Conservation (phyloP, 2,888 invertebrate genomes). For the Anodontia alba region DNA sequence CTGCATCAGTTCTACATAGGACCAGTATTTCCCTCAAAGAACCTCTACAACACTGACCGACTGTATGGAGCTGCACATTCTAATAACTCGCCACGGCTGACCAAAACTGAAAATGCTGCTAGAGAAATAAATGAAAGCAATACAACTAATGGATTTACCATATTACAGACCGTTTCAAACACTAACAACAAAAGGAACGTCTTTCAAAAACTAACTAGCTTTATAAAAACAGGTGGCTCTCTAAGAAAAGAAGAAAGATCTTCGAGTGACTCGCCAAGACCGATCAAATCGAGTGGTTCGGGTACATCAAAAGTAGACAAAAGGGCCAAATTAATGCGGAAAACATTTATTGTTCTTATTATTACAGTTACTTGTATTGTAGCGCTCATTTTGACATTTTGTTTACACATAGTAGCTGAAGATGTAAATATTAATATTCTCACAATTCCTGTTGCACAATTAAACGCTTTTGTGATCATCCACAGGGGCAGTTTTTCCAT, state of each 20-base stretch:
- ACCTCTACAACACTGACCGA: conserved; percentile 28
- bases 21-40: conserved; percentile 34
- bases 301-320: conserved; percentile 33
- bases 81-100: neutral
- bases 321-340: conserved; percentile 45
- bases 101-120: neutral
- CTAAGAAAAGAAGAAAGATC: neutral
- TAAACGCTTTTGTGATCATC: conserved; percentile 58
- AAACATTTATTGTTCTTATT: conserved; percentile 56
- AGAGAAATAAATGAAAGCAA: neutral
- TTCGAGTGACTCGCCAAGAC: neutral
- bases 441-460: conserved; percentile 15
- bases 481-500: conserved; percentile 61
- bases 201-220: neutral
- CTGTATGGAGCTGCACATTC: neutral
- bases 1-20: conserved; percentile 51
- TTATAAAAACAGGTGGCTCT: neutral
- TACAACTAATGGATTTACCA: neutral
- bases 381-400: conserved; percentile 53
- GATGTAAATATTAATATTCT: conserved; percentile 41
- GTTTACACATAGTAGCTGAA: conserved; percentile 53
- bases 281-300: conserved; percentile 41
- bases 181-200: neutral
- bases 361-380: conserved; percentile 57
- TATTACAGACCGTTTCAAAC: neutral